phyloP scores from a whole-genome alignment of 1,140 invertebrate species.

The Pissodes strobi region DNA sequence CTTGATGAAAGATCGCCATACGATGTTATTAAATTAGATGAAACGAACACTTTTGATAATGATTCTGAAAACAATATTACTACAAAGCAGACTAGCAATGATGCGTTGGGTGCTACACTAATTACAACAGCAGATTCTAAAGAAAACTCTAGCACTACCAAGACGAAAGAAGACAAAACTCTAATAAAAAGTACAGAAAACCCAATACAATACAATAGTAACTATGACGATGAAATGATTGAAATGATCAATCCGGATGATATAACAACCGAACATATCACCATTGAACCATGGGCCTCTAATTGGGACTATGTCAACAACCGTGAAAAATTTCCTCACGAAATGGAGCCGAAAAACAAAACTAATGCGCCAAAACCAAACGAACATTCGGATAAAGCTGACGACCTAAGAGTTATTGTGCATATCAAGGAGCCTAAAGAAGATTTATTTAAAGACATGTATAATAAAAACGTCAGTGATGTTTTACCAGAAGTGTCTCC shows the following conservation, averaged over 20 bases:
- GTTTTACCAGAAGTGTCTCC: no score
- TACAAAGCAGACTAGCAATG: neutral
- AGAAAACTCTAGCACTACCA: neutral
- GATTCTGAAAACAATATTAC: neutral
- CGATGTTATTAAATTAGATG: neutral
- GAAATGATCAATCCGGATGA: conserved; percentile 13
- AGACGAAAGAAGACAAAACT: neutral
- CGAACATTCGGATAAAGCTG: no score
- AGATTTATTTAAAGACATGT: no score
- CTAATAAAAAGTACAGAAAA: neutral
- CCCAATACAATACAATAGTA: neutral
- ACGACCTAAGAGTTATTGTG: neutral
- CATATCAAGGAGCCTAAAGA: neutral
- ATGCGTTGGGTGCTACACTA: neutral
- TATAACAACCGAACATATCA: neutral
- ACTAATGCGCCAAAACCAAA: neutral
- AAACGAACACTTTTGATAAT: neutral
- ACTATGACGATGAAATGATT: neutral
- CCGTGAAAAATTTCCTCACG: neutral
- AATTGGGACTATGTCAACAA: neutral
- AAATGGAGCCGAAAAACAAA: neutral
- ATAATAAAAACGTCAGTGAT: no score
- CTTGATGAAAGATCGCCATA: neutral
- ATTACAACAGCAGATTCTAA: neutral
- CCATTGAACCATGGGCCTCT: conserved; percentile 4